These are phyloP conservation scores for Sceliomorpha sp. DNA, from an alignment of 2,888 invertebrate genomes.

Conservation along the genomic window DNA sequence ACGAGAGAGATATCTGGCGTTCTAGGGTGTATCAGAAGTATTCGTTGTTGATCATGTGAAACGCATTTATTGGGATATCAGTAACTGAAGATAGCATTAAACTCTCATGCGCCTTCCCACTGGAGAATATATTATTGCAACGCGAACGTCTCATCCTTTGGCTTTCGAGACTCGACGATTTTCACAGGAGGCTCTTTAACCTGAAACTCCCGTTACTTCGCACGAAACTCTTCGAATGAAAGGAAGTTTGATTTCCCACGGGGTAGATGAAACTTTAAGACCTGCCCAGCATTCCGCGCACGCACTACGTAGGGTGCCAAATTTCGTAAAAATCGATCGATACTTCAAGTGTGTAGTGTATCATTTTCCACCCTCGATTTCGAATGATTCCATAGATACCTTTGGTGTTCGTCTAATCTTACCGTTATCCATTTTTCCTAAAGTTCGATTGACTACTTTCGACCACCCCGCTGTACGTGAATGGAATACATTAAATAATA, in stretches of 20 bases:
- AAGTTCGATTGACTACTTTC: too few species aligned
- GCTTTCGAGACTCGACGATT: constrained; percentile 26
- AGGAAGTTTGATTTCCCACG: constrained; percentile 71
- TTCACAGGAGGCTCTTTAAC: constrained; percentile 50
- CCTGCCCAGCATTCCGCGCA: constrained; percentile 43
- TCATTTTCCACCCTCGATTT: constrained; percentile 51
- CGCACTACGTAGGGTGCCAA: constrained; percentile 32
- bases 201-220: constrained; percentile 41
- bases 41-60: constrained; percentile 3
- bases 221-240: constrained; percentile 56
- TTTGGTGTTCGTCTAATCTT: constrained; percentile 17
- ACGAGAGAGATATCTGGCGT: constrained; percentile 1
- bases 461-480: too few species aligned
- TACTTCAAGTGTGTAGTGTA: constrained; percentile 15
- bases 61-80: constrained; percentile 22
- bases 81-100: constrained; percentile 19
- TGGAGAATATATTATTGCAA: constrained; percentile 35
- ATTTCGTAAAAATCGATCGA: constrained; percentile 46
- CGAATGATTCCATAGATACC: constrained; percentile 38
- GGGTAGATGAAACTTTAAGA: constrained; percentile 67
- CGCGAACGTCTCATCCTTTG: constrained; percentile 28
- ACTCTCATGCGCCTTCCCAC: constrained; percentile 21
- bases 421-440: too few species aligned
- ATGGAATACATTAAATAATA: too few species aligned
- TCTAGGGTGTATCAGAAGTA: neutral